A percentile compares a stretch with the other conserved stretches of the same genome.
These are phyloP conservation scores for Heliconius eleuchia DNA, from an alignment of 1,140 invertebrate genomes.

Conservation along the genomic window DNA sequence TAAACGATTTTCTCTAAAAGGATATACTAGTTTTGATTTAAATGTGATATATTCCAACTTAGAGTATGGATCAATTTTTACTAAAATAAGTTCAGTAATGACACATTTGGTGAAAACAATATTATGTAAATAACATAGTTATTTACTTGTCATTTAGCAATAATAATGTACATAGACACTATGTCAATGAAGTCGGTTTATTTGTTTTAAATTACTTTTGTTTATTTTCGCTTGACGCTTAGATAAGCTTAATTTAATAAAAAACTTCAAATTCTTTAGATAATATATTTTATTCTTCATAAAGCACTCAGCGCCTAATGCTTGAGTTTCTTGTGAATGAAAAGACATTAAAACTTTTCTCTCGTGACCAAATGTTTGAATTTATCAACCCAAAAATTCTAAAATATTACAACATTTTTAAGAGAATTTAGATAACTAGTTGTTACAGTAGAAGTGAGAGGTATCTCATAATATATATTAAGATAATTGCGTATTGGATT, in stretches of 20 bases:
- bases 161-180: no score
- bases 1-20: no score
- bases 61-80: no score
- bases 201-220: neutral
- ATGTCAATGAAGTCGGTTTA: neutral
- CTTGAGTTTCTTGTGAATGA: constrained; percentile 25
- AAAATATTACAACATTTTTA: neutral
- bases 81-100: no score
- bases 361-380: constrained; percentile 10
- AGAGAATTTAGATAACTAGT: neutral
- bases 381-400: neutral
- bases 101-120: no score
- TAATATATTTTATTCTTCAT: constrained; percentile 22
- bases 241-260: constrained; percentile 5
- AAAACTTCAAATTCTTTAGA: constrained; percentile 3
- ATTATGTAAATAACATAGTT: no score
- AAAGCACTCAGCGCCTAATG: constrained; percentile 30
- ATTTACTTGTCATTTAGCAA: no score
- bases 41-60: no score
- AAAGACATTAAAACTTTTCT: constrained; percentile 25
- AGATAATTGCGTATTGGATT: neutral
- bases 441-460: neutral
- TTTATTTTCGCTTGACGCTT: neutral
- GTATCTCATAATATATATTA: neutral
- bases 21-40: no score